Conservation (phyloP, 2,888 invertebrate species). For the Synanthedon vespiformis region DNA sequence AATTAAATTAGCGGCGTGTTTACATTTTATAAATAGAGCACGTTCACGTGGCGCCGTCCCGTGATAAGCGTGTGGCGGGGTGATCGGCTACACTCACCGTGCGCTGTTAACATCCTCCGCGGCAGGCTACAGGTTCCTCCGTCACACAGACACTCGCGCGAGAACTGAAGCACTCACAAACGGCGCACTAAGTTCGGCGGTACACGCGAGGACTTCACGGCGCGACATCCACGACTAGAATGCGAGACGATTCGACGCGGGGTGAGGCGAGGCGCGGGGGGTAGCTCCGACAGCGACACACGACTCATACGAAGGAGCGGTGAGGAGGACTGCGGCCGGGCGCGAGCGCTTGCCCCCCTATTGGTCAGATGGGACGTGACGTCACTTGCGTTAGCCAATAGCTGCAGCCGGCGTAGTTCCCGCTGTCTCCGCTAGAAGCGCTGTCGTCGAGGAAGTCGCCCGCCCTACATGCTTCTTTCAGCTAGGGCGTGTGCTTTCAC, state of each 20-base stretch:
- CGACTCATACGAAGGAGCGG: slow-evolving; percentile 65
- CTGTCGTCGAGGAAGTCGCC: slow-evolving; percentile 49
- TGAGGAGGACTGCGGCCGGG: slow-evolving; percentile 64
- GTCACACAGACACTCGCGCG: slow-evolving; percentile 66
- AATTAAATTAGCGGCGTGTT: slow-evolving; percentile 63
- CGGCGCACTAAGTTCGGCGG: slow-evolving; percentile 64
- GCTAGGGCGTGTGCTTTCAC: slow-evolving; percentile 62
- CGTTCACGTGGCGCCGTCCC: slow-evolving; percentile 60
- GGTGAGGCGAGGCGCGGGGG: slow-evolving; percentile 22
- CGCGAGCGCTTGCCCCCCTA: slow-evolving; percentile 45
- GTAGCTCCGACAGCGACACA: slow-evolving; percentile 49
- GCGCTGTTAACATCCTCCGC: slow-evolving; percentile 70
- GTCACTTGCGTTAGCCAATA: slow-evolving; percentile 53
- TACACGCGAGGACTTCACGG: slow-evolving; percentile 68
- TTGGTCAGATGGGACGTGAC: slow-evolving; percentile 54
- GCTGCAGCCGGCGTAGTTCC: slow-evolving; percentile 27
- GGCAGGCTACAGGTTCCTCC: slow-evolving; percentile 50
- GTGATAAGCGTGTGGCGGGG: slow-evolving; percentile 44
- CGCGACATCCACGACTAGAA: slow-evolving; percentile 70
- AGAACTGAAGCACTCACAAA: slow-evolving; percentile 65
- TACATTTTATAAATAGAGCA: slow-evolving; percentile 67
- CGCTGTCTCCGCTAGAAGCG: slow-evolving; percentile 39
- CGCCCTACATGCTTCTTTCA: slow-evolving; percentile 66
- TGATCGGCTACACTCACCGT: slow-evolving; percentile 55
- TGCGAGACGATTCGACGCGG: slow-evolving; percentile 61